Percentiles rank a stretch among this genome's conserved stretches.
Evolutionary conservation across 30 jellyfish, hydroid and myxozoan species (phyloP).

Genomic region (Morbakka virulenta): DNA sequence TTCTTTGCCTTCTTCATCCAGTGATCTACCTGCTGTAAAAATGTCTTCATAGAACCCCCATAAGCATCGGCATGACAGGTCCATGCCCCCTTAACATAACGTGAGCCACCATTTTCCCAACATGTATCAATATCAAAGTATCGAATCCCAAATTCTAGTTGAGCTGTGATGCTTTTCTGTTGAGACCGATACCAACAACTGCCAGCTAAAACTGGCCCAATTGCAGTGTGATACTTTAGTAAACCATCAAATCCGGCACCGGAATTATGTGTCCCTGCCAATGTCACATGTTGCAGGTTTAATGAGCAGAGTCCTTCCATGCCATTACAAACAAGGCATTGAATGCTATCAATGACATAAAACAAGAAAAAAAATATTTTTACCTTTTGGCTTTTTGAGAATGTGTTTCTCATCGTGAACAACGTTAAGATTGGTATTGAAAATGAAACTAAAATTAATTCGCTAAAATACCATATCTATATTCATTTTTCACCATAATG

Average conservation of each 20-base stretch:
- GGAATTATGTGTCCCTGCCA: conserved; percentile 84
- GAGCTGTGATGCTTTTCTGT: conserved; percentile 31
- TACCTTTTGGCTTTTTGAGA: too few species aligned
- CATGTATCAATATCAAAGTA: conserved; percentile 78
- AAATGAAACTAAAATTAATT: too few species aligned
- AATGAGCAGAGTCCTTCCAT: conserved; percentile 67
- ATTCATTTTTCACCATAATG: too few species aligned
- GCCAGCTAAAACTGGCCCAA: conserved; percentile 47
- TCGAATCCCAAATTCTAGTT: conserved; percentile 55
- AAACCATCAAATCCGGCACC: conserved; percentile 84
- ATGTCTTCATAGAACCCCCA: conserved; percentile 60
- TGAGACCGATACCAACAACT: conserved; percentile 73
- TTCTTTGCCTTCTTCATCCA: conserved; percentile 84
- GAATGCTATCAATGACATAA: too few species aligned
- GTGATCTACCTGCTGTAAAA: conserved; percentile 51
- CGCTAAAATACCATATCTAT: too few species aligned
- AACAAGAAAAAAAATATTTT: too few species aligned
- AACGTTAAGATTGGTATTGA: too few species aligned
- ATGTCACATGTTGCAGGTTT: conserved; percentile 57
- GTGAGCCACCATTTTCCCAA: conserved; percentile 45
- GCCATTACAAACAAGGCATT: too few species aligned
- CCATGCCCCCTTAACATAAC: conserved; percentile 37
- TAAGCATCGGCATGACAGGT: conserved; percentile 73
- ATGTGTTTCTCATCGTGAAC: too few species aligned
- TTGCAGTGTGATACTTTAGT: conserved; percentile 46